Evolutionary conservation across 2,113 vertebrate genomes (phyloP), one percentile per base, ranked within the genome.

Genomic region (Dissostichus mawsoni): DNA sequence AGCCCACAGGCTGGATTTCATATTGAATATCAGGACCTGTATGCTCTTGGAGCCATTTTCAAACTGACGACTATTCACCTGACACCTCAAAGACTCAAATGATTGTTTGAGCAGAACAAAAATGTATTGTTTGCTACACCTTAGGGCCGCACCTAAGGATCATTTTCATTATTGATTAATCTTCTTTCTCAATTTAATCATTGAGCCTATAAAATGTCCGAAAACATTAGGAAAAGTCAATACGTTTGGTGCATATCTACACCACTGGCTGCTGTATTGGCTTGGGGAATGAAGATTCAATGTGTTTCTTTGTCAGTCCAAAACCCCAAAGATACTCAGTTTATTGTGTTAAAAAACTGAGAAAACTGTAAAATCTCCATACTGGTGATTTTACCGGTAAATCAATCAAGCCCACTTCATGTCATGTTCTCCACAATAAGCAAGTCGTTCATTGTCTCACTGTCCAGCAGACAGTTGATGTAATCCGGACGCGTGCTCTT

Each of bases 401-500:
- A 61, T 70, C 33, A 18, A 50, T 62, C 13, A 52, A 17, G 57
- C 7, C 14, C 29, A 45, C 50, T 52, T 62, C 8, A 20, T 18
- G 14, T 8, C 13, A n/a, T 8, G 7, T 10, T 57, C 69, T 36
- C 23, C 2, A 52, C 13, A 53, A 44, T 75, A 58, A 51, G 45
- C 14, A 36, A 23, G 44, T 59, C 13, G 16, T 47, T 69, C n/a
- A 78, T 47, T 81, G 58, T 82, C 23, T 69, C 36, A 29, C 56
- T 62, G 57, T 82, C 80, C 87, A 78, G 70, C 52, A 72, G 78
- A 78, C 76, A 69, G 86, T 67, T 87, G 73, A 82, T 53, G 47
- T 74, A 91, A 91, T 85, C 86, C 85, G 47, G 66, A 84, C 1
- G 74, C 66, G 48, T 63, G 67, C 33, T 71, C 85, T 75, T 78